Base-by-base conservation (phyloP, 2,113 vertebrate genomes). In the Sander lucioperca region DNA sequence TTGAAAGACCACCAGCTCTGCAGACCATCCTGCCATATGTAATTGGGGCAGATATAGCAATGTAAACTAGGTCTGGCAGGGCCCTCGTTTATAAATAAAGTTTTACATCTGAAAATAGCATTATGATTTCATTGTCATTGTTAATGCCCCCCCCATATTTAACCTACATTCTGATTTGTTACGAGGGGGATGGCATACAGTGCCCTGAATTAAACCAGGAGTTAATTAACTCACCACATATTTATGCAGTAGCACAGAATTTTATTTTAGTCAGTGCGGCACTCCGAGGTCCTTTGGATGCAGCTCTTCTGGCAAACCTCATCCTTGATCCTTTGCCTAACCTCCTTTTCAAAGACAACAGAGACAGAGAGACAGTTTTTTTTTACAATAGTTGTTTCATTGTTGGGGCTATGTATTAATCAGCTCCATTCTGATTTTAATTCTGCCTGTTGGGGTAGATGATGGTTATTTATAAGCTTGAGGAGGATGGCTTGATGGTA, bases 81-180 rank as follows among this genome's bases (percentile, higher is more conserved):
- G 30, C 69, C 54, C 54, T 53, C 11, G 70, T 86, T 85, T 92
- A 90, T 80, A 86, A 91, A 92, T 91, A 92, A 86, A 84, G 82
- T 89, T 93, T 90, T 47, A 68, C 69, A 48, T 87, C 90, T 89
- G 79, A 91, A 92, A 94, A 93, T 93, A 94, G 90, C 48, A 12
- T 63, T 72, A 36, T 83, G 92, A 91, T 90, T 93, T 87, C 89
- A 84, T 83, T 87, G 74, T 86, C 83, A 88, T 39, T 84, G 80
- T 83, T 77, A 83, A 75, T 27, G 58, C 72, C 51, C 48, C 48
- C 86, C 85, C 81, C 82, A 47, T 77, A 79, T 91, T 92, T 87
- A 94, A 89, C 92, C 94, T 92, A 90, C 86, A 92, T 94, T 90
- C 76, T 85, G 68, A 90, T 81, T 87, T 85, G 87, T 45, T 67